Evolutionary conservation across 2,797 vertebrate species (phyloP), one percentile per base, ranked within the genome.

Genomic region (Pteronotus mesoamericanus): DNA sequence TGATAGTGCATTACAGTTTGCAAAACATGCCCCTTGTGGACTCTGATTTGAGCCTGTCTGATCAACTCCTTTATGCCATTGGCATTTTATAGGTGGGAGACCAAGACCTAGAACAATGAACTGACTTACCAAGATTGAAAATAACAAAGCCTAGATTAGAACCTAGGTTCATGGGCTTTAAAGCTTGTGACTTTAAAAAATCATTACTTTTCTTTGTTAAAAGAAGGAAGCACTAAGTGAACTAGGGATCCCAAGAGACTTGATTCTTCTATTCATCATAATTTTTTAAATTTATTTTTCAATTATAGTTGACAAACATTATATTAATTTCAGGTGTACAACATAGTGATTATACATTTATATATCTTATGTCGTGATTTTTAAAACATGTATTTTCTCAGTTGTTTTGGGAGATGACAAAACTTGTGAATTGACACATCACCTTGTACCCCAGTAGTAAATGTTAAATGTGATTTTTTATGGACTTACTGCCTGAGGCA

Each of bases 401-500:
- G 37, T 4, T 75, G n/a, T 51, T 80, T 61, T 90, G 29, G 48
- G 83, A 77, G 93, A 89, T 51, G 9, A 71, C 9, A 64, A 78
- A 84, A n/a, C n/a, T 32, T 86, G 1, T 68, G 75, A 59, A 79
- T 80, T 68, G 68, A 64, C 1, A 21, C 11, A 71, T 92, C 18
- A 61, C 79, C 68, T 91, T 91, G 42, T 61, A 59, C 29, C 22
- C 12, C 34, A 48, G 1, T 46, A 86, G 29, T 83, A 46, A 87
- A 74, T 95, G 37, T 86, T 85, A 57, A 93, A 18, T 84, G 7
- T 82, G 78, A 86, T 78, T 92, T 86, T 74, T 82, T 46, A 74
- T 91, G 79, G 7, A n/a, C 32, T 93, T 79, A 78, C 7, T 89
- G n/a, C 14, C 37, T 55, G n/a, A 87, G 34, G 42, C 34, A 57